Conservation (phyloP, 35 echinoderm and acorn worm genomes). For the Apostichopus californicus region DNA sequence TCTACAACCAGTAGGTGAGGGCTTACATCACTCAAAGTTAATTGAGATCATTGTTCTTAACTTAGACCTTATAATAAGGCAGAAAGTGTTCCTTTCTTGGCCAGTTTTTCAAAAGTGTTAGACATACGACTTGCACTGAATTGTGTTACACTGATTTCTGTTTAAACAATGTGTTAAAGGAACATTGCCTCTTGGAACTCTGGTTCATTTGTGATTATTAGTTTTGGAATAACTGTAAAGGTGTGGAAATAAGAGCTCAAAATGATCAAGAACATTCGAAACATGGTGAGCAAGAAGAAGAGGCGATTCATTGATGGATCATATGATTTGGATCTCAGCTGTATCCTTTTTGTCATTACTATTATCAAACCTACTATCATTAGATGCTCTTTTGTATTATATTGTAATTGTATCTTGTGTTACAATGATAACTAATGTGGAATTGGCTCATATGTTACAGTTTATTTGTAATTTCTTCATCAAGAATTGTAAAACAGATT, state of each 20-base stretch:
- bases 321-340: constrained; percentile 94
- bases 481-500: no score
- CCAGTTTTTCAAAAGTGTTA: background rate
- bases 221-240: background rate
- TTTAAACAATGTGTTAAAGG: background rate
- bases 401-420: no score
- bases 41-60: no score
- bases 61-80: no score
- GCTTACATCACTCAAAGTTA: no score
- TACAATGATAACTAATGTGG: no score
- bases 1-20: no score
- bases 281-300: constrained; percentile 95
- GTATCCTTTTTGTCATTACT: constrained; percentile 83
- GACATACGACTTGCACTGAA: background rate
- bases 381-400: no score
- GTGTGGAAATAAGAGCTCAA: background rate
- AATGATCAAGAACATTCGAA: constrained; percentile 59
- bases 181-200: background rate
- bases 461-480: no score
- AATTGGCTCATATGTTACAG: no score
- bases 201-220: background rate
- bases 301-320: constrained; percentile 77
- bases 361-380: no score
- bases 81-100: background rate
- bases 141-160: background rate